Evolutionary conservation across 2,113 vertebrate species (phyloP).

Genomic region (Perccottus glenii): DNA sequence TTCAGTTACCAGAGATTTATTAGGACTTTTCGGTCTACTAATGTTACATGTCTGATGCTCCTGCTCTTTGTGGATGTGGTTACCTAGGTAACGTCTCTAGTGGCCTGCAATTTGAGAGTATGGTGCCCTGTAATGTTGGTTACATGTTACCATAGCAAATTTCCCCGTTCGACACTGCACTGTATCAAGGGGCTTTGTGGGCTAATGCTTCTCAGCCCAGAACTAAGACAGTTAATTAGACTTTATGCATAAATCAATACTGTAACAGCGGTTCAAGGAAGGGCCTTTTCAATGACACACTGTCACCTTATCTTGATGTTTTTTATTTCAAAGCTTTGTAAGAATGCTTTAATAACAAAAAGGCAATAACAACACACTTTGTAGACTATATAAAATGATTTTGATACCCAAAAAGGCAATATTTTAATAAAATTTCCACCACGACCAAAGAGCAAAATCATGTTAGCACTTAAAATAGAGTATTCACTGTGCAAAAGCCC

Average conservation of each 20-base stretch:
- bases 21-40: constrained; percentile 31
- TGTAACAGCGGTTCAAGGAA: constrained; percentile 49
- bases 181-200: constrained; percentile 50
- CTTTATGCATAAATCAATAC: constrained; percentile 67
- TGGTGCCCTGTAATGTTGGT: constrained; percentile 65
- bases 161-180: constrained; percentile 46
- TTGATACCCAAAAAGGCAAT: background rate
- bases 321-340: background rate
- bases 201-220: constrained; percentile 50
- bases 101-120: constrained; percentile 72
- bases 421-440: constrained; percentile 26
- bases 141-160: constrained; percentile 68
- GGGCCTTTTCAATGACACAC: constrained; percentile 36
- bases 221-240: constrained; percentile 64
- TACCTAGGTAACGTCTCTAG: constrained; percentile 80
- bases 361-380: background rate
- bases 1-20: too few species aligned
- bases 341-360: background rate
- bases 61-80: constrained; percentile 69
- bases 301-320: constrained; percentile 16
- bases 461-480: constrained; percentile 43
- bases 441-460: constrained; percentile 25
- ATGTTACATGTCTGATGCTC: constrained; percentile 51
- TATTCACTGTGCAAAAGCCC: constrained; percentile 19
- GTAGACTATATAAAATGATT: background rate